Conservation (phyloP, 2,113 vertebrate species). For the Synodontis membranacea region DNA sequence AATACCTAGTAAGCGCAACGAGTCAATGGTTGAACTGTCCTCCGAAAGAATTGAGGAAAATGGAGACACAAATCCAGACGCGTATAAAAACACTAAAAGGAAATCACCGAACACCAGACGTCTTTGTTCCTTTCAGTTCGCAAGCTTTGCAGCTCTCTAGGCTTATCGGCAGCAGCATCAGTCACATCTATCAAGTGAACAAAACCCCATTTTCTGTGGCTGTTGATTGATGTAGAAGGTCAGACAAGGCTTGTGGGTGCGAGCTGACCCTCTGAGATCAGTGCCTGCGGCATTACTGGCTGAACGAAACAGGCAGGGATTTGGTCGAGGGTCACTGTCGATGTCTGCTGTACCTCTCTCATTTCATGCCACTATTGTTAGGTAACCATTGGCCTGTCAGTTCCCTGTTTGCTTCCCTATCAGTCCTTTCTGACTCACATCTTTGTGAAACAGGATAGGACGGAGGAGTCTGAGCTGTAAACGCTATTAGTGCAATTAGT, state of each 20-base stretch:
- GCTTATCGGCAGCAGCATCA: background rate
- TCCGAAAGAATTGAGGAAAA: background rate
- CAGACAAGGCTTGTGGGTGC: slow-evolving; percentile 10
- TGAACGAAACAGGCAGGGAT: slow-evolving; percentile 16
- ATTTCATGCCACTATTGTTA: background rate
- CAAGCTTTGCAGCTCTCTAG: background rate
- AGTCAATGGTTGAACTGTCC: background rate
- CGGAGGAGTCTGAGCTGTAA: background rate
- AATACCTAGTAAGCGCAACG: no score
- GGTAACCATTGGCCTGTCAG: slow-evolving; percentile 5
- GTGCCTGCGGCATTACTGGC: slow-evolving; percentile 15
- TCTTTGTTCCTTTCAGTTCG: background rate
- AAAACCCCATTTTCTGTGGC: slow-evolving; percentile 19
- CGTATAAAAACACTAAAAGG: background rate
- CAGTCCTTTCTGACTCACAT: slow-evolving; percentile 20
- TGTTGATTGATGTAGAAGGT: slow-evolving; percentile 9
- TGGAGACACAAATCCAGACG: background rate
- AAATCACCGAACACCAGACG: background rate
- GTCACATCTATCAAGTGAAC: slow-evolving; percentile 12
- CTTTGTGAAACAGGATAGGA: slow-evolving; percentile 9
- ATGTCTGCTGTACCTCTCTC: background rate
- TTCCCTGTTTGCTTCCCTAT: slow-evolving; percentile 27
- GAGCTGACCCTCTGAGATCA: slow-evolving; percentile 6
- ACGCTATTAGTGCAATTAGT: background rate
- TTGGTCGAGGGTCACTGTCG: background rate